Percentiles rank a stretch among this genome's conserved stretches.
phyloP scores from a whole-genome alignment of 2,113 vertebrate species.

The Corydoras maculifer region DNA sequence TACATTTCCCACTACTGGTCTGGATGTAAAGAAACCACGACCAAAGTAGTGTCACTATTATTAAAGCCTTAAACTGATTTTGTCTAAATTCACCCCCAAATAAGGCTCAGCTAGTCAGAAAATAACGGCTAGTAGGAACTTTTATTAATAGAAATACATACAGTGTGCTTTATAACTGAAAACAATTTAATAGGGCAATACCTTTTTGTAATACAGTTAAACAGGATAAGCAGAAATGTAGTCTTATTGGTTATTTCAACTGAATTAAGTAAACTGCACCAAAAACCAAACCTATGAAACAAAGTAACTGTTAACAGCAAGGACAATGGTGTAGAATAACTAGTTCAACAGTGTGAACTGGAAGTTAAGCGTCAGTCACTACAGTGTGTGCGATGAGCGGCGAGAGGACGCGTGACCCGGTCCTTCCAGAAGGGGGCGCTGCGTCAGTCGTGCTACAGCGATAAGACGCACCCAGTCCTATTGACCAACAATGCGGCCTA shows the following conservation, averaged over 20 bases:
- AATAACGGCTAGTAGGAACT: constrained; percentile 48
- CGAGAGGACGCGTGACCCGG: constrained; percentile 38
- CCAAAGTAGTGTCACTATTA: not conserved
- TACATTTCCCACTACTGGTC: constrained; percentile 41
- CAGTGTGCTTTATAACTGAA: constrained; percentile 50
- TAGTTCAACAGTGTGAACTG: constrained; percentile 39
- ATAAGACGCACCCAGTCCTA: constrained; percentile 19
- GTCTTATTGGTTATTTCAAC: constrained; percentile 38
- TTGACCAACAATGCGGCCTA: constrained; percentile 33
- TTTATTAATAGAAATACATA: constrained; percentile 56
- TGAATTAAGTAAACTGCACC: constrained; percentile 32
- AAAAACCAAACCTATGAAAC: constrained; percentile 36
- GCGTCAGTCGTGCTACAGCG: constrained; percentile 17
- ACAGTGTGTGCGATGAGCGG: constrained; percentile 39
- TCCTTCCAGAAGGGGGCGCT: constrained; percentile 30
- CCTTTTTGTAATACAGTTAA: constrained; percentile 50
- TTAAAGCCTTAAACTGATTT: constrained; percentile 23
- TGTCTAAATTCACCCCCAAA: constrained; percentile 27
- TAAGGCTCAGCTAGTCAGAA: constrained; percentile 43
- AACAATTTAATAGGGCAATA: constrained; percentile 48
- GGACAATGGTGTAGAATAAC: constrained; percentile 40
- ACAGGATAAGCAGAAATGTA: constrained; percentile 35
- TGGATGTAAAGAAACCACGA: constrained; percentile 41
- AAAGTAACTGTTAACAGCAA: constrained; percentile 44
- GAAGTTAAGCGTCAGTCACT: constrained; percentile 44